Evolutionary conservation across 1,140 invertebrate genomes (phyloP), one percentile per base, ranked within the genome.

Genomic region (Coelopa frigida): DNA sequence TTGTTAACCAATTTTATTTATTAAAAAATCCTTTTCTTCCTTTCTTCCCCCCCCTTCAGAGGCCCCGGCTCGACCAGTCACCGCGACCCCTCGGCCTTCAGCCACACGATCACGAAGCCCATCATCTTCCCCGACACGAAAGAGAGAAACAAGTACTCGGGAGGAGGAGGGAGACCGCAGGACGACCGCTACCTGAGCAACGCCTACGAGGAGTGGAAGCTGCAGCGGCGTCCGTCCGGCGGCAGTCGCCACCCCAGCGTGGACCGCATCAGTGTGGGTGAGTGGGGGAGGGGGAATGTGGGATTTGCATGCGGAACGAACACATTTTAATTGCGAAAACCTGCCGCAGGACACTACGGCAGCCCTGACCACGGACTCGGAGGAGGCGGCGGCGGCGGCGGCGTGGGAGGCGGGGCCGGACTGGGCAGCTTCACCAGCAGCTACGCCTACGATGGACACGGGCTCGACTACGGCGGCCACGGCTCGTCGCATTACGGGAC

Each of bases 241-340:
- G n/a, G n/a, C n/a, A n/a, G n/a, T n/a, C n/a, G n/a, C n/a, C n/a
- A n/a, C n/a, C n/a, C n/a, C n/a, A n/a, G n/a, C n/a, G n/a, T n/a
- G 33, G 52, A 66, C 15, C 44, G 62, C 7, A 66, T 66, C 5
- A 66, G 59, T 46, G 62, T 66, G 51, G 63, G 62, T 66, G 42
- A 46, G 62, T 52, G 20, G n/a, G n/a, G n/a, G n/a, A 32, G 7
- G 14, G 7, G 33, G 7, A 15, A 8, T n/a, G n/a, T n/a, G n/a
- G n/a, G n/a, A n/a, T n/a, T n/a, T n/a, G n/a, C n/a, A n/a, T n/a
- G n/a, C n/a, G n/a, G n/a, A 7, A 29, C 27, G 7, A 29, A n/a
- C 7, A 29, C 27, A 29, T n/a, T 29, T 8, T 29, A n/a, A n/a
- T 29, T 29, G 20, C 20, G 18, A 4, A 14, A 15, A 0, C 14